Percentiles rank a stretch among this genome's conserved stretches.
Conservation (phyloP, 2,113 vertebrate genomes). For the Carassius auratus region DNA sequence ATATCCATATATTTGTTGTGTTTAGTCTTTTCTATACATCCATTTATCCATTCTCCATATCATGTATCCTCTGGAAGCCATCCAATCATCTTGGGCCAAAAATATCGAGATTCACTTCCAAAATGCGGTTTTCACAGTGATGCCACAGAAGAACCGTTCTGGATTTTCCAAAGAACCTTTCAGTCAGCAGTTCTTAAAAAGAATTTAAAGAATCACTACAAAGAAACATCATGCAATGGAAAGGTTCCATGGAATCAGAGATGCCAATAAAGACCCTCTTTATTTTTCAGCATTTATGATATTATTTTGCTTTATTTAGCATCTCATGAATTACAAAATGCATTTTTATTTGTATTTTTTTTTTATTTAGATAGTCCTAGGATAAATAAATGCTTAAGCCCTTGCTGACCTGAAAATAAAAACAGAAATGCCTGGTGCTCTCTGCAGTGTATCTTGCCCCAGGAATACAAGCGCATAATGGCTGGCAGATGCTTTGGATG, state of each 20-base stretch:
- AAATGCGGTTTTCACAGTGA: no score
- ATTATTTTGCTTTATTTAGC: background rate
- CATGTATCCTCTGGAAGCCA: background rate
- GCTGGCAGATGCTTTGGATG: constrained; percentile 63
- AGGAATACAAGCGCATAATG: constrained; percentile 66
- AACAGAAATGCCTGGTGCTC: constrained; percentile 37
- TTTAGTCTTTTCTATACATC: no score
- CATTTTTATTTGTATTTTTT: no score
- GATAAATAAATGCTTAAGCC: background rate
- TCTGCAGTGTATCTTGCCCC: constrained; percentile 65
- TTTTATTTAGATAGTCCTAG: background rate
- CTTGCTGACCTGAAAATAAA: background rate
- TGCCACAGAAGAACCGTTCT: background rate
- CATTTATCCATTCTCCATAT: background rate
- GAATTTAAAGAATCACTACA: background rate
- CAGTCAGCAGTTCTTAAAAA: background rate
- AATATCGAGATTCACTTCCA: background rate
- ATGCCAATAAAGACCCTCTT: background rate
- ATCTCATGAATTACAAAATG: background rate
- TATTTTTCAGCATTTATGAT: background rate
- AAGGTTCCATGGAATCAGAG: background rate
- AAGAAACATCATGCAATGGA: background rate
- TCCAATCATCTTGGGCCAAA: background rate
- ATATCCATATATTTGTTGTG: no score
- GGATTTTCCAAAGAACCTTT: background rate